phyloP scores from a whole-genome alignment of 35 echinoderm and acorn worm species.

The Heliocidaris erythrogramma region DNA sequence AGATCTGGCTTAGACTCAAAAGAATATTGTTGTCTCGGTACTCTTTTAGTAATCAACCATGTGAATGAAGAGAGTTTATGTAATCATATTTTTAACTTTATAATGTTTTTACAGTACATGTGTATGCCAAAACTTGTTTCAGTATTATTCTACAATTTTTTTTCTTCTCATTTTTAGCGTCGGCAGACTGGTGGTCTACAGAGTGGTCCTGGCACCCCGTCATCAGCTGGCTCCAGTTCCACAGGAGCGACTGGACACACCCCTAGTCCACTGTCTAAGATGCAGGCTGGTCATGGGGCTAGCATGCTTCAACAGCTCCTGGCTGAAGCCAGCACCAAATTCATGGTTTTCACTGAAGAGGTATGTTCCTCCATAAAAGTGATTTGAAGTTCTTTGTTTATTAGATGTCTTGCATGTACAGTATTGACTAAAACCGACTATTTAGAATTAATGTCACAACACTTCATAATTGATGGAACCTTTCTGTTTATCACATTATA shows the following conservation, averaged over 20 bases:
- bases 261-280: slow-evolving; percentile 81
- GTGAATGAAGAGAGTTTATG: too few relatives aligned
- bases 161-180: background rate
- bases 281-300: slow-evolving; percentile 88
- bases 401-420: too few relatives aligned
- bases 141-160: background rate
- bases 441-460: too few relatives aligned
- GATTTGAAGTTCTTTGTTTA: background rate
- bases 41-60: too few relatives aligned
- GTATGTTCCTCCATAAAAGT: slow-evolving; percentile 21
- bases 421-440: background rate
- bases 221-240: background rate
- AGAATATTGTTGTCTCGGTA: too few relatives aligned
- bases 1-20: too few relatives aligned
- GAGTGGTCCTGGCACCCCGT: slow-evolving; percentile 16
- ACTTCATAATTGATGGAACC: too few relatives aligned
- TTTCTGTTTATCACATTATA: too few relatives aligned
- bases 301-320: slow-evolving; percentile 92
- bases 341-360: slow-evolving; percentile 98
- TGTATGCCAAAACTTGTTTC: background rate
- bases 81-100: background rate
- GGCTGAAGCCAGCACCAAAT: slow-evolving; percentile 93
- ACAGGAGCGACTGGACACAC: slow-evolving; percentile 31
- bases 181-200: slow-evolving; percentile 21
- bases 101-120: background rate